Percentiles rank a stretch among this genome's conserved stretches.
These are phyloP conservation scores for Cheilosia scutellata DNA, from an alignment of 2,888 invertebrate species.

Conservation along the genomic window DNA sequence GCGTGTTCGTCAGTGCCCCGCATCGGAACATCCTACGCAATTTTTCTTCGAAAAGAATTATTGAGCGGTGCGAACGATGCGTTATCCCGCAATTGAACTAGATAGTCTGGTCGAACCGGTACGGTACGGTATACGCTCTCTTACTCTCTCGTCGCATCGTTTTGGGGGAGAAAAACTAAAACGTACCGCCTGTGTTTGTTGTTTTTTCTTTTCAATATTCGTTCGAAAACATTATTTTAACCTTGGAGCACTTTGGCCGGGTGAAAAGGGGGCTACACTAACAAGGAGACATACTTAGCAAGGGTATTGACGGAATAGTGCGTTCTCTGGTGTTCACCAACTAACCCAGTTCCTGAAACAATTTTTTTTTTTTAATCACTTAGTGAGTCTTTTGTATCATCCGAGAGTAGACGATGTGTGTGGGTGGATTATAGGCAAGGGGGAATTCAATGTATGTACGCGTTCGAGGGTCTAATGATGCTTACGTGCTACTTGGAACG, in stretches of 20 bases:
- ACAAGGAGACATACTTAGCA: conserved; percentile 43
- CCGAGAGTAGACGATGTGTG: background rate
- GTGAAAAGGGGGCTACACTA: conserved; percentile 12
- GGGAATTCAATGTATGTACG: background rate
- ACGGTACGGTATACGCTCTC: background rate
- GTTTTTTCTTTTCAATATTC: conserved; percentile 34
- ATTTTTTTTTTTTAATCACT: background rate
- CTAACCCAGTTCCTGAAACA: conserved; percentile 58
- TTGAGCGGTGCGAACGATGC: conserved; percentile 59
- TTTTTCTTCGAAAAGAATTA: conserved; percentile 20
- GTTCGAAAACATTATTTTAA: conserved; percentile 71
- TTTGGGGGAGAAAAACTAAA: conserved; percentile 24
- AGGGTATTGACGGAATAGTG: conserved; percentile 16
- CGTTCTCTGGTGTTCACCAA: conserved; percentile 47
- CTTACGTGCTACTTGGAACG: conserved; percentile 60
- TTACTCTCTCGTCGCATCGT: too few species aligned
- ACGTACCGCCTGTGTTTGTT: conserved; percentile 43
- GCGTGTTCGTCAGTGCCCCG: conserved; percentile 47
- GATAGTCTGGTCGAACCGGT: conserved; percentile 11
- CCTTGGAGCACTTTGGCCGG: conserved; percentile 59
- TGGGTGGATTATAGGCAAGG: background rate
- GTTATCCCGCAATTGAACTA: conserved; percentile 64
- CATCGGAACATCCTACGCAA: conserved; percentile 39
- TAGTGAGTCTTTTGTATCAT: background rate
- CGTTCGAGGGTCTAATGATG: conserved; percentile 38